A percentile compares a stretch with the other conserved stretches of the same genome.
Conservation (phyloP, 2,888 invertebrate species). For the Meiosimyza decipiens region DNA sequence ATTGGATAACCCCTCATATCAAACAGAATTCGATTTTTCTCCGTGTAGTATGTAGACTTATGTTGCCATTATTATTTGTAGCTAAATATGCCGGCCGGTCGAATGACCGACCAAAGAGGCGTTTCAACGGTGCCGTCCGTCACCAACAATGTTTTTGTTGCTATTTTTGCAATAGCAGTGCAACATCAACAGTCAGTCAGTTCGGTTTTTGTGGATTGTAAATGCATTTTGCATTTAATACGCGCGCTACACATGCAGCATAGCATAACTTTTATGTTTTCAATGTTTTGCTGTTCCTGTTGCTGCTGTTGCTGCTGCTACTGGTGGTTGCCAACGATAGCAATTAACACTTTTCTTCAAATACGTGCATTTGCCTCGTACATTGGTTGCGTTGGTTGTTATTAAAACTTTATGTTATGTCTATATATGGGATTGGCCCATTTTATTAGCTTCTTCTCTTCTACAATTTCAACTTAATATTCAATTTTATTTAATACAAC, state of each 20-base stretch:
- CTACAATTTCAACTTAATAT: background rate
- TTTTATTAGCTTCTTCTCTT: too few species aligned
- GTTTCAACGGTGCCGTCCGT: conserved; percentile 20
- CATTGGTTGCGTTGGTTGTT: too few species aligned
- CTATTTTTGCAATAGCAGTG: background rate
- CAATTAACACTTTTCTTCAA: too few species aligned
- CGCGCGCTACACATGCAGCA: background rate
- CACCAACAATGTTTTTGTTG: background rate
- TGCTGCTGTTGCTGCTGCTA: too few species aligned
- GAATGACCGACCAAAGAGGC: conserved; percentile 36
- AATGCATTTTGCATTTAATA: too few species aligned
- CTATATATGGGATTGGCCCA: too few species aligned
- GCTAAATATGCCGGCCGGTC: conserved; percentile 29
- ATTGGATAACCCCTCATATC: too few species aligned
- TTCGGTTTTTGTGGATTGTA: conserved; percentile 21
- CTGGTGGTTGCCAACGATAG: too few species aligned
- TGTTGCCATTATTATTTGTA: background rate
- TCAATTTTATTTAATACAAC: background rate
- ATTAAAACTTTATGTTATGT: too few species aligned
- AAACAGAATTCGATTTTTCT: too few species aligned
- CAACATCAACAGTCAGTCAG: conserved; percentile 23
- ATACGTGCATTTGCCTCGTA: too few species aligned
- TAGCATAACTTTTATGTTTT: background rate
- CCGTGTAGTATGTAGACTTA: background rate
- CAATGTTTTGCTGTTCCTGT: background rate